Evolutionary conservation across 2,797 vertebrate genomes (phyloP), one percentile per base, ranked within the genome.

Genomic region (Xiphorhynchus erythropygius): DNA sequence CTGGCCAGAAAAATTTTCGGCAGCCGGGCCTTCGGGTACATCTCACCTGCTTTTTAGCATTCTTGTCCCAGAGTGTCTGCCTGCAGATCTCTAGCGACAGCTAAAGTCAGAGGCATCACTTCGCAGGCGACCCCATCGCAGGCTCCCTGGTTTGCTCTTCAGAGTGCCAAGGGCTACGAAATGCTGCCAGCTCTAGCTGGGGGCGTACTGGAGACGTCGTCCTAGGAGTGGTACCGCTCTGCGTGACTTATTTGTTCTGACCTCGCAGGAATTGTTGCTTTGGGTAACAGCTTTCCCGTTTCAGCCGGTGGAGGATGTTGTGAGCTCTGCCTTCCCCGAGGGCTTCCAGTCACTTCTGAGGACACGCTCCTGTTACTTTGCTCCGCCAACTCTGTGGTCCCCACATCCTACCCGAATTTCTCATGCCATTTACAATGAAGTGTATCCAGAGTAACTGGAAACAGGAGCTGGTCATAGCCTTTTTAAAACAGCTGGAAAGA

Each of bases 61-160:
- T 64, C 82, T 32, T 15, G 76, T 80, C 62, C 63, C 76, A 39
- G 65, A 68, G 79, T 6, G 67, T 81, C 82, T 83, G 89, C 33
- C 46, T 25, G n/a, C 67, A 49, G 67, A 84, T 23, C 42, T 64
- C 63, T 30, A 53, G 30, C 49, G 69, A 89, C 65, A 83, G 64
- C 47, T 49, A 9, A 63, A 69, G 44, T 35, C 77, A 80, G 71
- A 67, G 57, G 35, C 37, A 25, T 33, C 62, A 5, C 32, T 55
- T 55, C 2, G 0, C 2, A 1, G n/a, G 33, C 1, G 1, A 42
- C 13, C 28, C 50, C 41, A 2, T 17, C 24, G 60, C 2, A 4
- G 33, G 15, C 14, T 8, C 41, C 17, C 42, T 4, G 35, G 2
- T 49, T 3, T 50, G 47, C 64, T 86, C 60, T 14, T 52, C 21